Conservation (phyloP, 2,797 vertebrate species). For the Microctenopoma lineatum region DNA sequence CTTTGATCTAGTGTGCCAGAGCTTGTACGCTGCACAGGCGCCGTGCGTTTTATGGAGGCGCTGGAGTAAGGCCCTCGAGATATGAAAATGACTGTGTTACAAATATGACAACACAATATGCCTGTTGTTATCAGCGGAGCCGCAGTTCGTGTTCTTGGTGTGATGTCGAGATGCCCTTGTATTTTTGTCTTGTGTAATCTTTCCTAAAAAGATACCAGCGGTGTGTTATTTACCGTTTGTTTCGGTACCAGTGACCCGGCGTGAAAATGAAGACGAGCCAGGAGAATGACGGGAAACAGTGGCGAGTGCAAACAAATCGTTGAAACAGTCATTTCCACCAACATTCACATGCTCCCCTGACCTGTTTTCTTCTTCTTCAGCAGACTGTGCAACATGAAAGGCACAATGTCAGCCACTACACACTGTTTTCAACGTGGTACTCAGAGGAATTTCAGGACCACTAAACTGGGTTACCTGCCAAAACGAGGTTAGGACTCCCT, state of each 20-base stretch:
- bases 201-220: constrained; percentile 19
- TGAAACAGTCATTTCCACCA: too few species aligned
- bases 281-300: background rate
- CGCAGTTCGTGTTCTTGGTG: constrained; percentile 32
- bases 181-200: constrained; percentile 30
- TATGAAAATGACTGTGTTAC: constrained; percentile 43
- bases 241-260: constrained; percentile 8
- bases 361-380: background rate
- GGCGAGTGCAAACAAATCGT: background rate
- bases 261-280: background rate
- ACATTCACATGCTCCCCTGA: background rate
- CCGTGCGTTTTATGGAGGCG: constrained; percentile 32
- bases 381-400: constrained; percentile 3
- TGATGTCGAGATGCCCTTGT: constrained; percentile 24
- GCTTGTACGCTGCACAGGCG: constrained; percentile 35
- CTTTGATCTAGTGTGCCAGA: constrained; percentile 62
- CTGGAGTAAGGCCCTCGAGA: constrained; percentile 44
- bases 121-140: constrained; percentile 29
- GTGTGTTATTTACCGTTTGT: constrained; percentile 18
- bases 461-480: constrained; percentile 33
- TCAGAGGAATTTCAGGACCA: constrained; percentile 8
- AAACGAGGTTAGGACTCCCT: constrained; percentile 24
- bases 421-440: constrained; percentile 6
- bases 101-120: constrained; percentile 37
- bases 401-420: background rate